Percentiles rank a stretch among this genome's conserved stretches.
Evolutionary conservation across 2,113 vertebrate species (phyloP).

Genomic region (Alethe diademata): DNA sequence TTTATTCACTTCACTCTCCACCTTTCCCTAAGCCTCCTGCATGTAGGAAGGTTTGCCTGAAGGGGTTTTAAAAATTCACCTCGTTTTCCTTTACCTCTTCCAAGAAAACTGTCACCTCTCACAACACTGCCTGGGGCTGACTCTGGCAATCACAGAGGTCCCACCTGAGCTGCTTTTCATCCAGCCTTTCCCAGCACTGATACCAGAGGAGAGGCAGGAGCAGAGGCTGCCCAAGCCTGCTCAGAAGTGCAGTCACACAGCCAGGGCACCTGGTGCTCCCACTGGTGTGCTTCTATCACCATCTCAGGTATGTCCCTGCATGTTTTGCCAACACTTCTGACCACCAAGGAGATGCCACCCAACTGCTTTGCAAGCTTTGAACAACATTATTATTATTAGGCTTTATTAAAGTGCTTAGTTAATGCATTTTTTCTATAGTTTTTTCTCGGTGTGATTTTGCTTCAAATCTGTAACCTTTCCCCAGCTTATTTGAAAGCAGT

Average conservation of each 20-base stretch:
- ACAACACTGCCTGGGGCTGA: background rate
- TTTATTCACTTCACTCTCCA: background rate
- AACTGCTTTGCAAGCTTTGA: background rate
- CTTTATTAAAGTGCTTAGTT: background rate
- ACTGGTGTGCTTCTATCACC: rapidly evolving
- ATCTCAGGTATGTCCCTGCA: background rate
- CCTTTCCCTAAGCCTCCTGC: background rate
- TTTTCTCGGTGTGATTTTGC: background rate
- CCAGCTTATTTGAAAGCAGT: background rate
- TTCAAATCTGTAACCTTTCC: background rate
- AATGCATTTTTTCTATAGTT: background rate
- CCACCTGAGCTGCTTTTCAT: background rate
- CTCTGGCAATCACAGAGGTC: background rate
- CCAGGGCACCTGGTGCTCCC: background rate
- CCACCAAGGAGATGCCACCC: background rate
- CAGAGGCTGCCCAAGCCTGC: background rate
- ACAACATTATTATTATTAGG: background rate
- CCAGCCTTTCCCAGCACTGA: rapidly evolving
- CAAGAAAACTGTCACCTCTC: background rate
- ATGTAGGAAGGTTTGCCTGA: background rate
- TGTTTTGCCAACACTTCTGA: background rate
- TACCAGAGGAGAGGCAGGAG: background rate
- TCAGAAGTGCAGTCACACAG: background rate
- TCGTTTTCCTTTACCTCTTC: background rate
- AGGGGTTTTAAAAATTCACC: background rate